Conservation (phyloP, 2,888 invertebrate species). For the Sminthurides aquaticus region DNA sequence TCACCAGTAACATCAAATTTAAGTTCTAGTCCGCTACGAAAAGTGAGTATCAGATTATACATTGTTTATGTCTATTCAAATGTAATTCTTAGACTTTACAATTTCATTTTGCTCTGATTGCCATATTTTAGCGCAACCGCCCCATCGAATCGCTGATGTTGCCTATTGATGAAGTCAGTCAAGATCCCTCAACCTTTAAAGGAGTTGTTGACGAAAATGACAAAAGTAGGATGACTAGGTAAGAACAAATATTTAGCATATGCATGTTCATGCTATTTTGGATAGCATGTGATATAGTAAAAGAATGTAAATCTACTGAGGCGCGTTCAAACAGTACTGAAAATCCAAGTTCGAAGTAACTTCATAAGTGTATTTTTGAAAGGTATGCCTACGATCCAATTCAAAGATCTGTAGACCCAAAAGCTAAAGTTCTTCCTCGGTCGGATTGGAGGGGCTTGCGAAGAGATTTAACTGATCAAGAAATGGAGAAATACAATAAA, state of each 20-base stretch:
- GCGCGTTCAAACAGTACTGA: too few relatives aligned
- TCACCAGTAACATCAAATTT: background rate
- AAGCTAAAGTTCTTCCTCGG: conserved; percentile 29
- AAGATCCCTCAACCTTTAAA: conserved; percentile 9
- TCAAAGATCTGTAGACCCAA: conserved; percentile 22
- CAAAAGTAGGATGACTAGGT: conserved; percentile 27
- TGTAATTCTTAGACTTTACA: background rate
- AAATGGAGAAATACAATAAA: conserved; percentile 23
- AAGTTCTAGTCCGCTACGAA: conserved; percentile 5
- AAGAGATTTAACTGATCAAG: conserved; percentile 31
- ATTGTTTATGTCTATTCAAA: too few relatives aligned
- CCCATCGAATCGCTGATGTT: conserved; percentile 9
- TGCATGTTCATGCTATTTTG: background rate
- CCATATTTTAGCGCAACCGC: conserved; percentile 2
- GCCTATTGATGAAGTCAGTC: conserved; percentile 15
- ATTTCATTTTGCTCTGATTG: background rate
- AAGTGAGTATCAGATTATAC: conserved; percentile 13
- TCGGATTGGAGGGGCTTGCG: conserved; percentile 39
- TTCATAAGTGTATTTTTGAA: background rate
- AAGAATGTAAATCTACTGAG: too few relatives aligned
- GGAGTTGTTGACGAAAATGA: conserved; percentile 34
- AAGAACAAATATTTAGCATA: conserved; percentile 13
- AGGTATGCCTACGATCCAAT: conserved; percentile 33
- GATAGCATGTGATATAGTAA: background rate
- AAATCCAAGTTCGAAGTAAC: too few relatives aligned